A percentile compares a stretch with the other conserved stretches of the same genome.
Evolutionary conservation across 1,140 invertebrate species (phyloP).

Genomic region (Nixonia krombeini): DNA sequence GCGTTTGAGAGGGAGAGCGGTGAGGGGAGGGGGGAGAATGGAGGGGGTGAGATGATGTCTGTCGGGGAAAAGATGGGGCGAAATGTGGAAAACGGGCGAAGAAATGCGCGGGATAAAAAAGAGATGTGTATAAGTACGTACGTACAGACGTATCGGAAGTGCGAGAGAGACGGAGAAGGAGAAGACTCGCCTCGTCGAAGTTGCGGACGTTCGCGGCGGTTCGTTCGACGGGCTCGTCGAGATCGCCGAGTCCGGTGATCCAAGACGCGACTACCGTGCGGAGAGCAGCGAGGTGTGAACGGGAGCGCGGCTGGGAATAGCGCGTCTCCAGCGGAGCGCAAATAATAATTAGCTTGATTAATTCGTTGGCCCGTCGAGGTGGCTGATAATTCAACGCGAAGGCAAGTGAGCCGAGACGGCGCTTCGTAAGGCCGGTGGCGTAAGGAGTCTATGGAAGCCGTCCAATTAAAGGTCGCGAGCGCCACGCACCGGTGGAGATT

Average conservation of each 20-base stretch:
- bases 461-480: constrained; percentile 57
- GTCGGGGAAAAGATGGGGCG: not conserved
- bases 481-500: constrained; percentile 30
- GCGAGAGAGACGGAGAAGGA: too few species aligned
- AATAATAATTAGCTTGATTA: constrained; percentile 64
- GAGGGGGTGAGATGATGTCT: constrained; percentile 28
- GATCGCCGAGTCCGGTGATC: too few species aligned
- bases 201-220: too few species aligned
- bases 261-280: too few species aligned
- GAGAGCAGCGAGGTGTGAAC: constrained; percentile 40
- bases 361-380: constrained; percentile 47
- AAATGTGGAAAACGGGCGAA: not conserved
- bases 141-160: too few species aligned
- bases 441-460: constrained; percentile 47
- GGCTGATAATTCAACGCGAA: constrained; percentile 54
- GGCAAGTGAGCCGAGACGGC: constrained; percentile 56
- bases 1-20: constrained; percentile 1
- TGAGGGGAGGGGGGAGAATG: not conserved
- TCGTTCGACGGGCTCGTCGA: constrained; percentile 59
- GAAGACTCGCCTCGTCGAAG: constrained; percentile 51
- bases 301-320: constrained; percentile 18
- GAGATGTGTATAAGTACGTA: too few species aligned
- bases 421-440: too few species aligned
- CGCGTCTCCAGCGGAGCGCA: constrained; percentile 39
- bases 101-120: constrained; percentile 10